A percentile compares a stretch with the other conserved stretches of the same genome.
Evolutionary conservation across 1,140 invertebrate genomes (phyloP).

Genomic region (Calephelis virginiensis): DNA sequence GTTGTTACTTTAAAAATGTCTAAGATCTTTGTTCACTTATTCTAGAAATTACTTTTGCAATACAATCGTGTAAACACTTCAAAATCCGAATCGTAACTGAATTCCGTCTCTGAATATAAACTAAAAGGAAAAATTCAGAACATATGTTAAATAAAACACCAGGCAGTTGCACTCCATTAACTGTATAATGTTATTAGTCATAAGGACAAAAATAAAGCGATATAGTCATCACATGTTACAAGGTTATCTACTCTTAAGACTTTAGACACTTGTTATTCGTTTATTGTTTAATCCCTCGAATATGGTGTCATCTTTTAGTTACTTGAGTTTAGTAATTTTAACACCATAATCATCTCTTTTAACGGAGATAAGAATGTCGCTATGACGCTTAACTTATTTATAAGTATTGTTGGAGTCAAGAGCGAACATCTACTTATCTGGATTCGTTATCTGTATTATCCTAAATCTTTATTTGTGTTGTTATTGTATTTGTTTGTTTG

Average conservation of each 20-base stretch:
- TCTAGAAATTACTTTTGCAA: not conserved
- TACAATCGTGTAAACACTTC: not conserved
- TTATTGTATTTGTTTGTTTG: no score
- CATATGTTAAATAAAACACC: constrained; percentile 15
- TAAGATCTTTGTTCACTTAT: not conserved
- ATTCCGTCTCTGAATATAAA: constrained; percentile 10
- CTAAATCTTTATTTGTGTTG: no score
- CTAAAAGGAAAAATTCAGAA: constrained; percentile 12
- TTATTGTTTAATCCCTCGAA: not conserved
- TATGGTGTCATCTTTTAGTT: not conserved
- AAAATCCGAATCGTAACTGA: not conserved
- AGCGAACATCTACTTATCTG: no score
- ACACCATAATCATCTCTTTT: no score
- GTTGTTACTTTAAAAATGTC: no score
- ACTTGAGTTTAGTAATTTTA: not conserved
- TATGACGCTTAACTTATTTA: no score
- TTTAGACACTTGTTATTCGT: constrained; percentile 1
- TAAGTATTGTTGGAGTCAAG: no score
- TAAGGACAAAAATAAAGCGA: constrained; percentile 27
- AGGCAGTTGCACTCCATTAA: constrained; percentile 21
- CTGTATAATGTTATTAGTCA: constrained; percentile 25
- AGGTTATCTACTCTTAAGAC: constrained; percentile 24
- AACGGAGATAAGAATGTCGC: no score
- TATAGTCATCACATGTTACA: constrained; percentile 26
- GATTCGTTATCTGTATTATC: no score